Evolutionary conservation across 2,113 vertebrate species (phyloP).

Genomic region (Aix galericulata): DNA sequence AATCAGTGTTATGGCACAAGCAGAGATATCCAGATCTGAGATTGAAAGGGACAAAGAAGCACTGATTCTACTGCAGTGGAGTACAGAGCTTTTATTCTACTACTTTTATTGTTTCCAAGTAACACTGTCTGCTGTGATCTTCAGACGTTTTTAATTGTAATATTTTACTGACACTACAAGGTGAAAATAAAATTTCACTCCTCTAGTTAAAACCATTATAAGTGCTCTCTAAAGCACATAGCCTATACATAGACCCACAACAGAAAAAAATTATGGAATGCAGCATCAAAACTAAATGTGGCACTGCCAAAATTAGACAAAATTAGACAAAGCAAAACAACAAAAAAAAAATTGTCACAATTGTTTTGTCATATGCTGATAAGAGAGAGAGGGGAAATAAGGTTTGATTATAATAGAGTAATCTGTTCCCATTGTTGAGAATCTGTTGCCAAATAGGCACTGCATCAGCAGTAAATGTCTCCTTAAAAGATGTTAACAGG

Average conservation of each 20-base stretch:
- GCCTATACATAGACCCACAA: rapidly evolving
- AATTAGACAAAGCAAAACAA: not conserved
- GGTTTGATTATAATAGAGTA: not conserved
- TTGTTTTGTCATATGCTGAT: not conserved
- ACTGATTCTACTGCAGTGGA: not conserved
- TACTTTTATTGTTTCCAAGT: not conserved
- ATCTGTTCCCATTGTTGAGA: not conserved
- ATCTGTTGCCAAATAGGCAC: not conserved
- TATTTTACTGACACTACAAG: not conserved
- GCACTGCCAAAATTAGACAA: not conserved
- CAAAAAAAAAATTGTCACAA: not conserved
- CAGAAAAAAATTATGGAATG: not conserved
- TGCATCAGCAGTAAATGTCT: not conserved
- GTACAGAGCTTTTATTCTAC: not conserved
- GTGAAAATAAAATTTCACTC: not conserved
- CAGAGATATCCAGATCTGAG: not conserved
- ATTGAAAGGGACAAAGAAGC: not conserved
- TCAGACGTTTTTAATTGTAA: not conserved
- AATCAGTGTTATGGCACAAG: not conserved
- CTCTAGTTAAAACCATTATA: not conserved
- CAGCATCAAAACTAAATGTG: not conserved
- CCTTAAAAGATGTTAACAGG: not conserved
- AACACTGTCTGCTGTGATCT: not conserved
- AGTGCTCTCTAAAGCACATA: not conserved
- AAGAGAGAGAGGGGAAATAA: not conserved